These are phyloP conservation scores for Balaenoptera acutorostrata DNA, from an alignment of 2,113 vertebrate genomes.

Conservation along the genomic window DNA sequence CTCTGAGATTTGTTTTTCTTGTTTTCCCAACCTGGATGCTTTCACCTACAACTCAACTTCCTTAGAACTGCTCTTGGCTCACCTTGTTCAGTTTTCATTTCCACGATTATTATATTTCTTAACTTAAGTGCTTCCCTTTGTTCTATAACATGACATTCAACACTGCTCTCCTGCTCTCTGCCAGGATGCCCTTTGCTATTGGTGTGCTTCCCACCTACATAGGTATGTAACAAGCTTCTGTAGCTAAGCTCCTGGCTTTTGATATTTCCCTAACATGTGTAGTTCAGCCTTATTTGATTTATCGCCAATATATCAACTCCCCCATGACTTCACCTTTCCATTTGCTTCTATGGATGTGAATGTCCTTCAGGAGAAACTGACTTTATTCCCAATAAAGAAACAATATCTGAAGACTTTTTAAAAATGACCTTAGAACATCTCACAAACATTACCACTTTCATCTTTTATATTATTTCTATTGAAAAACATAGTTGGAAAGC, in stretches of 20 bases:
- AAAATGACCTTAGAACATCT: background rate
- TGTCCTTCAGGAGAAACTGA: background rate
- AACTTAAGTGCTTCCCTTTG: background rate
- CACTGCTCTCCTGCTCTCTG: background rate
- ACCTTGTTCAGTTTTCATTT: background rate
- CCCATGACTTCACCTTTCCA: background rate
- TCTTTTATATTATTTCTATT: background rate
- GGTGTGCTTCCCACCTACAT: background rate
- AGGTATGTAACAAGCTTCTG: background rate
- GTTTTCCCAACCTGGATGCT: background rate
- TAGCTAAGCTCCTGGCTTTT: background rate
- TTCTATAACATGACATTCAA: background rate
- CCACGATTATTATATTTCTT: background rate
- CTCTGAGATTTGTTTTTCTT: background rate
- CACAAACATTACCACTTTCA: background rate
- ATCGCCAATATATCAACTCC: background rate
- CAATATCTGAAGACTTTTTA: background rate
- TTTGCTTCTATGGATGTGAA: background rate
- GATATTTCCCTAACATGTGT: background rate
- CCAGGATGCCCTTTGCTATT: background rate
- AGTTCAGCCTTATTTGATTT: background rate
- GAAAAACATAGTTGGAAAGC: background rate
- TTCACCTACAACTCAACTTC: slow-evolving; percentile 22
- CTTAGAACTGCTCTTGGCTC: slow-evolving; percentile 39
- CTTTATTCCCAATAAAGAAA: background rate